Conservation (phyloP, 2,888 invertebrate genomes). For the Calameuta filiformis region DNA sequence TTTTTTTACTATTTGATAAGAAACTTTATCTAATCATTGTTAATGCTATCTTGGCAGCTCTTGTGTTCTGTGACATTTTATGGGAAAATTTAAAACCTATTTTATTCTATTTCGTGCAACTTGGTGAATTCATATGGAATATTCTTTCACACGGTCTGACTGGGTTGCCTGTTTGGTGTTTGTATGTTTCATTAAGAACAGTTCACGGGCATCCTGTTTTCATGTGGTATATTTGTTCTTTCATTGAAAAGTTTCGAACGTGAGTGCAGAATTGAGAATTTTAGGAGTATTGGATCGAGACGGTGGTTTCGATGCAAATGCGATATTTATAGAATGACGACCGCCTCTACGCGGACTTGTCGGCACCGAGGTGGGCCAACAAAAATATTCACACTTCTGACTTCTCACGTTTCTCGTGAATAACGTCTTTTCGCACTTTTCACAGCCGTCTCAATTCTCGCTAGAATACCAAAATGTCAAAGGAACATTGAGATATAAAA, state of each 20-base stretch:
- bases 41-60: too few relatives aligned
- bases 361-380: constrained; percentile 54
- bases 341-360: constrained; percentile 53
- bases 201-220: background rate
- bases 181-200: background rate
- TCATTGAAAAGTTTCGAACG: background rate
- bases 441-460: background rate
- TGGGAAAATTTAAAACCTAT: background rate
- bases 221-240: background rate
- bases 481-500: background rate
- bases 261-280: background rate
- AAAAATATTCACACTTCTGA: constrained; percentile 53
- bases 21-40: background rate
- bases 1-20: background rate
- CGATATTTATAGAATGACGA: constrained; percentile 58
- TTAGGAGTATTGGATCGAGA: background rate
- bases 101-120: background rate
- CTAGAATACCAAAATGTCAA: background rate
- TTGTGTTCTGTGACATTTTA: background rate
- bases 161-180: background rate
- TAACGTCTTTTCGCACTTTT: constrained; percentile 28
- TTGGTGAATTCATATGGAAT: background rate
- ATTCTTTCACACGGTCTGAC: background rate
- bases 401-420: constrained; percentile 31
- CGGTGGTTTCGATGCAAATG: constrained; percentile 58